Conservation (phyloP, 2,888 invertebrate genomes). For the Clanis bilineata region DNA sequence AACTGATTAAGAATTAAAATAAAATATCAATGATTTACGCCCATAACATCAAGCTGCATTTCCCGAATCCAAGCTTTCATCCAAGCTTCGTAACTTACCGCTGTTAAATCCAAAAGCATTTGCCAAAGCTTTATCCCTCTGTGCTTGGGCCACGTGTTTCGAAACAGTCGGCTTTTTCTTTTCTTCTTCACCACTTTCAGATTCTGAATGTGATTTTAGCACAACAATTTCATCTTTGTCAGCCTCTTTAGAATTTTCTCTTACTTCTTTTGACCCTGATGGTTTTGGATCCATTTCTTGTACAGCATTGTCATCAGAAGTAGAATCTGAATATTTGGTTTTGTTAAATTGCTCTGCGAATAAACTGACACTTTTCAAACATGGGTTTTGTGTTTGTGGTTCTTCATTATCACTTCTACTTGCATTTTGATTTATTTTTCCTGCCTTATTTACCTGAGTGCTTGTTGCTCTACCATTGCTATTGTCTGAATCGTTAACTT, state of each 20-base stretch:
- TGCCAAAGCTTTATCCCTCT: constrained; percentile 52
- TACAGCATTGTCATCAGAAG: constrained; percentile 17
- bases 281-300: constrained; percentile 16
- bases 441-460: background rate
- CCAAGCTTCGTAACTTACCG: constrained; percentile 55
- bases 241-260: constrained; percentile 17
- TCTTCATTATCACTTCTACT: constrained; percentile 4
- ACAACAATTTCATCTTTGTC: constrained; percentile 39
- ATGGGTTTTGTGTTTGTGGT: constrained; percentile 44
- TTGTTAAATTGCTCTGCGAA: constrained; percentile 56
- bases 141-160: constrained; percentile 29
- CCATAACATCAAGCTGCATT: constrained; percentile 19
- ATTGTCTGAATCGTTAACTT: background rate
- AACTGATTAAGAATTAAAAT: background rate
- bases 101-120: constrained; percentile 66
- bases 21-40: background rate
- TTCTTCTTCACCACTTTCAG: constrained; percentile 32
- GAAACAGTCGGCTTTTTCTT: constrained; percentile 25
- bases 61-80: constrained; percentile 12
- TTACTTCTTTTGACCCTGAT: constrained; percentile 17
- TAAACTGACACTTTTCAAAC: constrained; percentile 62
- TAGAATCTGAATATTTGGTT: constrained; percentile 43
- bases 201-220: constrained; percentile 52
- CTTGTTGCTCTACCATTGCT: background rate
- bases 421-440: background rate